A percentile compares a stretch with the other conserved stretches of the same genome.
Evolutionary conservation across 2,888 invertebrate genomes (phyloP).

Genomic region (Galeruca laticollis): DNA sequence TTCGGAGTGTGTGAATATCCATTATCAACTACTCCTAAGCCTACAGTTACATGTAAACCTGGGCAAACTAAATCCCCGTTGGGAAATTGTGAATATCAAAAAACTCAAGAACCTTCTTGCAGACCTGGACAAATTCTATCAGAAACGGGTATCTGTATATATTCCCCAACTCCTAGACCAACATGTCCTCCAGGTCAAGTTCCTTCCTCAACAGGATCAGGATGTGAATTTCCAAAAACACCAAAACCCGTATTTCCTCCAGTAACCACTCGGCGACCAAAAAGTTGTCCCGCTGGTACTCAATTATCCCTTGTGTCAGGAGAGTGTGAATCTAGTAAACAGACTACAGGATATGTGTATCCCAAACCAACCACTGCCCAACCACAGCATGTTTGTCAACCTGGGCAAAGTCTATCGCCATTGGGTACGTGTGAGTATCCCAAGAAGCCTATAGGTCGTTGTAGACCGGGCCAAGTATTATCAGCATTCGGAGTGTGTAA

Average conservation of each 20-base stretch:
- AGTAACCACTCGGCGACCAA: conserved; percentile 8
- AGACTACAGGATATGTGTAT: conserved; percentile 7
- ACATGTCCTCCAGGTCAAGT: too few species aligned
- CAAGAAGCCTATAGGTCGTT: too few species aligned
- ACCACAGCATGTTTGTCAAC: not conserved
- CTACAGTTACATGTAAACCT: conserved; percentile 41
- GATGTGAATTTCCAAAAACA: too few species aligned
- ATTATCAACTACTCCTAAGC: conserved; percentile 8
- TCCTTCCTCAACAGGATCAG: too few species aligned
- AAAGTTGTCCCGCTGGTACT: conserved; percentile 34
- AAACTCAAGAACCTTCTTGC: conserved; percentile 34
- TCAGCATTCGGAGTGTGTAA: too few species aligned
- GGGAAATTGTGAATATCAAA: conserved; percentile 44
- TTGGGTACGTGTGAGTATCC: too few species aligned
- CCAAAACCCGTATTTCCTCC: too few species aligned
- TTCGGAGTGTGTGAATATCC: conserved; percentile 38
- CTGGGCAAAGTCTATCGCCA: too few species aligned
- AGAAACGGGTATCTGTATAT: not conserved
- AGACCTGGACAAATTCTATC: conserved; percentile 28
- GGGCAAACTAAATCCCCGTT: conserved; percentile 39
- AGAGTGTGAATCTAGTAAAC: conserved; percentile 18
- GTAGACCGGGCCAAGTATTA: too few species aligned
- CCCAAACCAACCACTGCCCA: conserved; percentile 3
- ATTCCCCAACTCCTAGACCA: too few species aligned
- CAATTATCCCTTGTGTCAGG: conserved; percentile 30